These are phyloP conservation scores for Mustela lutreola DNA, from an alignment of 2,113 vertebrate species.

Conservation along the genomic window DNA sequence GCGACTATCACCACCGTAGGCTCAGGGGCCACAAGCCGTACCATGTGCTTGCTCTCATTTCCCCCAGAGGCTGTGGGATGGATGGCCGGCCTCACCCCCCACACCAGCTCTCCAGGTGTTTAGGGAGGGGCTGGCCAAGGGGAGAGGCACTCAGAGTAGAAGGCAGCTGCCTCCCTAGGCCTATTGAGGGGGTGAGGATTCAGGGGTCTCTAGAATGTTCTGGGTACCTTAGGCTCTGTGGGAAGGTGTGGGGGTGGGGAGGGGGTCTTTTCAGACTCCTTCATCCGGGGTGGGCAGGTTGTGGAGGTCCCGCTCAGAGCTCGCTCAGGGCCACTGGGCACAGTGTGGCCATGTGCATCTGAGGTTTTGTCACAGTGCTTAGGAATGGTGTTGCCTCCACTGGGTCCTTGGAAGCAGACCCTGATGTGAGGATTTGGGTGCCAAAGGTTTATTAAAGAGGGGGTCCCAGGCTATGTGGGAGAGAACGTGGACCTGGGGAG, in stretches of 20 bases:
- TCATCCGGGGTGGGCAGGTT: background rate
- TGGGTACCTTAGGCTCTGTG: background rate
- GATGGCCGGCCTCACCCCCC: background rate
- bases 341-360: fast-evolving
- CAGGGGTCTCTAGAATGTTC: fast-evolving
- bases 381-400: fast-evolving
- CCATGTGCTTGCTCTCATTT: fast-evolving
- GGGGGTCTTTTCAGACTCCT: background rate
- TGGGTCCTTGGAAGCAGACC: background rate
- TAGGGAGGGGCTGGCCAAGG: background rate
- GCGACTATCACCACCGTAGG: background rate
- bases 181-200: no score
- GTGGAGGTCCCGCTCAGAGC: background rate
- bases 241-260: no score
- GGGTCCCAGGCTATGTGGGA: fast-evolving
- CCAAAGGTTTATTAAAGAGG: background rate
- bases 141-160: fast-evolving
- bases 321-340: background rate
- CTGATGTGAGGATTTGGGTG: background rate
- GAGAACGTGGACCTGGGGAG: background rate
- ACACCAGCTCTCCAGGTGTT: fast-evolving
- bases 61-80: background rate
- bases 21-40: fast-evolving
- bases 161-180: background rate
- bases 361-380: fast-evolving